Percentiles rank a stretch among this genome's conserved stretches.
phyloP scores from a whole-genome alignment of 2,888 invertebrate species.

The Acanthosoma haemorrhoidale region DNA sequence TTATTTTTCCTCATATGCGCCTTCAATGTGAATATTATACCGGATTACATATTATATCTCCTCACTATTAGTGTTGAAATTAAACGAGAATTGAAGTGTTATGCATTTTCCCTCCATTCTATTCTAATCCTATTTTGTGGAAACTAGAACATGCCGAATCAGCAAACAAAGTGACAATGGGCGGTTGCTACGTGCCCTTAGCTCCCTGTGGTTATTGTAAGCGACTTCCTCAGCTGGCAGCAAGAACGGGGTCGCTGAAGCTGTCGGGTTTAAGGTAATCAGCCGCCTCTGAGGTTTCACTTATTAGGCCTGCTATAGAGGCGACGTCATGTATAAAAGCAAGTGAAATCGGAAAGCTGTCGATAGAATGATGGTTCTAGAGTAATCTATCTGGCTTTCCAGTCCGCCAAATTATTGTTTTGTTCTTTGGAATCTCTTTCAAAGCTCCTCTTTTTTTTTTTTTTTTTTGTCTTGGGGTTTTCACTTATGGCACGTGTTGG shows the following conservation, averaged over 20 bases:
- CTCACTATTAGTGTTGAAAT: too few species aligned
- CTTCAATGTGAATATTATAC: too few species aligned
- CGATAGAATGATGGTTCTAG: too few species aligned
- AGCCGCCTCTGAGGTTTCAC: not conserved
- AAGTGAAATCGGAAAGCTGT: not conserved
- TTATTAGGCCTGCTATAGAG: not conserved
- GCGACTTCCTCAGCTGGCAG: not conserved
- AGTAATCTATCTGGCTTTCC: not conserved
- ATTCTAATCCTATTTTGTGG: not conserved
- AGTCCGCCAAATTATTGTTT: not conserved
- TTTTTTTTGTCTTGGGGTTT: too few species aligned
- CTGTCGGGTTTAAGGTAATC: not conserved
- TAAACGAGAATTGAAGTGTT: too few species aligned
- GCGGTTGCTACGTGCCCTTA: not conserved
- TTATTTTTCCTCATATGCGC: too few species aligned
- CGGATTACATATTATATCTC: too few species aligned
- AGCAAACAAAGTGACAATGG: not conserved
- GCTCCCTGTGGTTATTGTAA: not conserved
- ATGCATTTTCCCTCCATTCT: not conserved
- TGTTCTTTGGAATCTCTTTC: not conserved
- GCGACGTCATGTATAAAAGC: not conserved
- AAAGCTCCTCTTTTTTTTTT: too few species aligned
- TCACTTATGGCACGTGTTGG: too few species aligned
- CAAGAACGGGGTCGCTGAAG: not conserved
- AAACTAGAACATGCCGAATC: constrained; percentile 1